Base-by-base conservation (phyloP, 2,797 vertebrate species). In the Hippoglossus hippoglossus region DNA sequence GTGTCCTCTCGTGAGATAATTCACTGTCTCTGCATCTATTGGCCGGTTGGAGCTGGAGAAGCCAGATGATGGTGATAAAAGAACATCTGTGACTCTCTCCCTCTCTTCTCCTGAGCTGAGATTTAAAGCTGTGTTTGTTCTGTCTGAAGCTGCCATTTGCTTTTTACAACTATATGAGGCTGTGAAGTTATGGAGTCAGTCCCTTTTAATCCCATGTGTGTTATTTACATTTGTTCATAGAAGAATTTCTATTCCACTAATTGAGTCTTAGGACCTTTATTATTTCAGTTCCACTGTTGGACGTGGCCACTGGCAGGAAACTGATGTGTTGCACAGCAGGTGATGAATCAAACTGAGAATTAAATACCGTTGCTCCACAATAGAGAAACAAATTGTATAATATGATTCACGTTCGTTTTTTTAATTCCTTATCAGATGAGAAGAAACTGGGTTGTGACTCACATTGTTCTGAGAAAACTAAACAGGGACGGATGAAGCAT, bases 11-110 rank as follows among this genome's bases (percentile, higher is more conserved):
- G 39, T 2, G 10, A 69, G 55, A 44, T 18, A 52, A 66, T 69
- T 77, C 21, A 59, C 60, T 63, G 34, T 26, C 57, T 71, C 56
- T 51, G 24, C 56, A 60, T 3, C 50, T 25, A 31, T 71, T 72
- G 67, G 77, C 36, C 19, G 3, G 31, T 70, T 34, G 51, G 67
- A 67, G 39, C 44, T 9, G 46, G 39, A 1, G 4, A 46, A 59
- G 56, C 56, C 73, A 69, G 56, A 9, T 19, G 79, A 63, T 22
- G 46, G 22, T 18, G 25, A 71, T 76, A 59, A 77, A 69, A 41
- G 19, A 36, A 39, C 70, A 74, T 52, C 76, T 77, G 63, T 19
- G 22, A 2, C 9, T 4, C 34, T 4, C 34, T 12, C 6, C 15
- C 15, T 60, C 54, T 60, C 47, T n/a, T 41, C 44, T 58, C 5